These are phyloP conservation scores for Smutsia temminckii DNA, from an alignment of 2,797 vertebrate genomes.

Conservation along the genomic window DNA sequence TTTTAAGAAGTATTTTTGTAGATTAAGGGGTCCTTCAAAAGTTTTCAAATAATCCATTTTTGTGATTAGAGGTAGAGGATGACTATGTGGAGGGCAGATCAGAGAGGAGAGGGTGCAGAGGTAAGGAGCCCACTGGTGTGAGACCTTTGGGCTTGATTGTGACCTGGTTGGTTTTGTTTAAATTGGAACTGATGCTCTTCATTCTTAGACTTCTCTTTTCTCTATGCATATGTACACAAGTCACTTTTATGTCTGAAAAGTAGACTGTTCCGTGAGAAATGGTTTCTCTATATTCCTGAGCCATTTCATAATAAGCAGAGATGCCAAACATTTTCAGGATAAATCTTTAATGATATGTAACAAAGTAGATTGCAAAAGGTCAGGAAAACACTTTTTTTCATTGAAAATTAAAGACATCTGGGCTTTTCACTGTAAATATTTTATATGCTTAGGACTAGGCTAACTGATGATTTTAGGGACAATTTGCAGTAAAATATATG, in stretches of 20 bases:
- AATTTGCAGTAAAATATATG: conserved; percentile 49
- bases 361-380: conserved; percentile 63
- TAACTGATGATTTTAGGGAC: conserved; percentile 58
- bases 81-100: neutral
- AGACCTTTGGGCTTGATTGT: neutral
- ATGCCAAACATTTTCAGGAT: conserved; percentile 34
- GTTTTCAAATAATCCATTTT: neutral
- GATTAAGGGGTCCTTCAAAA: neutral
- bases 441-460: conserved; percentile 49
- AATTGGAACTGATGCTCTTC: neutral
- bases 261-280: neutral
- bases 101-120: neutral
- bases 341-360: conserved; percentile 54
- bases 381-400: conserved; percentile 52
- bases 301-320: conserved; percentile 38
- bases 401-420: conserved; percentile 70
- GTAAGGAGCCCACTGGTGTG: neutral
- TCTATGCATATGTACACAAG: neutral
- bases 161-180: neutral
- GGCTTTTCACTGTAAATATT: conserved; percentile 65
- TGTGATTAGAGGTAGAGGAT: neutral
- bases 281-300: neutral
- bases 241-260: conserved; percentile 9
- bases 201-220: neutral
- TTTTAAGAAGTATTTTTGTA: neutral